Conservation (phyloP, 2,888 invertebrate species). For the Troilus luridus region DNA sequence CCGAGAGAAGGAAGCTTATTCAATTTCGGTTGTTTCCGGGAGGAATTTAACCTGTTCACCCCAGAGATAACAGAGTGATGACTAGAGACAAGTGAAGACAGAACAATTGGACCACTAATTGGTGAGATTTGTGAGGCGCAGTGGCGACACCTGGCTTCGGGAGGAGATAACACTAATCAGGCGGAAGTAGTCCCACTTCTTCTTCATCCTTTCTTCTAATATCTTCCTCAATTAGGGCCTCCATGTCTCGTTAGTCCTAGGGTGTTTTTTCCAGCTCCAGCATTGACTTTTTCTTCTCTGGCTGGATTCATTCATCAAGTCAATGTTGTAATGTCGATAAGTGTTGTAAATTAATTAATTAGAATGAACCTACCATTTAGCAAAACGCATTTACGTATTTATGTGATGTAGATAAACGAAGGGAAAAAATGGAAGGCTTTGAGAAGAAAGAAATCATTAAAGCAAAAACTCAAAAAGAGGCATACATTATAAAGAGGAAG, state of each 20-base stretch:
- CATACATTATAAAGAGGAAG: too few species aligned
- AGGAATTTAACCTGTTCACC: background rate
- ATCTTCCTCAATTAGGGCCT: conserved; percentile 38
- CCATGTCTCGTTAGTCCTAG: conserved; percentile 31
- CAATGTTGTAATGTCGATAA: too few species aligned
- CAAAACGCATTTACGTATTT: too few species aligned
- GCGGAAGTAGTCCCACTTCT: background rate
- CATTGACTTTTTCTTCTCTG: background rate
- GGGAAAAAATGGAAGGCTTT: too few species aligned
- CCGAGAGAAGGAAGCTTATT: background rate
- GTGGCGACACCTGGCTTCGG: background rate
- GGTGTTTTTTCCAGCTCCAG: conserved; percentile 10
- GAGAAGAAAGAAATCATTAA: too few species aligned
- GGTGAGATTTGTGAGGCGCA: background rate
- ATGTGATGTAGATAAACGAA: too few species aligned
- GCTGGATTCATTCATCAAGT: background rate
- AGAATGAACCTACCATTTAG: too few species aligned
- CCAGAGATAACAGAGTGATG: background rate
- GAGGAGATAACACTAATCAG: conserved; percentile 19
- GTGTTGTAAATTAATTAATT: too few species aligned
- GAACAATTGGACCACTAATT: conserved; percentile 21
- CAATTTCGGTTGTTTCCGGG: background rate
- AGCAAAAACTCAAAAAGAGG: too few species aligned
- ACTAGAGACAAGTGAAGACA: background rate
- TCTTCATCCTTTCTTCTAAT: conserved; percentile 12